A percentile compares a stretch with the other conserved stretches of the same genome.
phyloP scores from a whole-genome alignment of 2,888 invertebrate genomes.

The Torymus tubicola region DNA sequence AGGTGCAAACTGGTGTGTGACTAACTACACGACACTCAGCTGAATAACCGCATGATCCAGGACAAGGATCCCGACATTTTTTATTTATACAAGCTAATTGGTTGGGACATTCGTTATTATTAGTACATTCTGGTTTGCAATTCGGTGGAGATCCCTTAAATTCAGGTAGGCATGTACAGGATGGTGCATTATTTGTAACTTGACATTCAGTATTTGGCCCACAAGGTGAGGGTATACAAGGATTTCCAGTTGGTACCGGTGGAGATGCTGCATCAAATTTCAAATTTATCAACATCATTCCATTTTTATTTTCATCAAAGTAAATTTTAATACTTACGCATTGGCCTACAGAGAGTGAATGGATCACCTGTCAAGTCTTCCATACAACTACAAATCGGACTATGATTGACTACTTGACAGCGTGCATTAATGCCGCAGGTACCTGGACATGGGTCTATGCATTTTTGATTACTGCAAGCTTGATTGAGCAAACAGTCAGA shows the following conservation, averaged over 20 bases:
- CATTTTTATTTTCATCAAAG: background rate
- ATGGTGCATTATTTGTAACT: slow-evolving; percentile 78
- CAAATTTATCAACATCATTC: background rate
- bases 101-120: slow-evolving; percentile 82
- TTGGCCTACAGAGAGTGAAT: slow-evolving; percentile 68
- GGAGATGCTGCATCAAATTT: slow-evolving; percentile 10
- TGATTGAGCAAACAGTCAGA: slow-evolving; percentile 78
- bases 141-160: slow-evolving; percentile 85
- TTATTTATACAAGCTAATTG: slow-evolving; percentile 82
- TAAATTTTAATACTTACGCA: slow-evolving; percentile 55
- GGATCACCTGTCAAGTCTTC: slow-evolving; percentile 78
- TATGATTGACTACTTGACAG: slow-evolving; percentile 79
- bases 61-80: slow-evolving; percentile 84
- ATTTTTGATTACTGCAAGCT: slow-evolving; percentile 80
- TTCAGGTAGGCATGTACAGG: slow-evolving; percentile 83
- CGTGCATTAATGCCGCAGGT: slow-evolving; percentile 78
- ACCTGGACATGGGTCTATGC: slow-evolving; percentile 79
- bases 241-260: slow-evolving; percentile 67
- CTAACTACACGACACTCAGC: slow-evolving; percentile 83
- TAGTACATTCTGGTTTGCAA: slow-evolving; percentile 86
- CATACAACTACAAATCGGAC: slow-evolving; percentile 79
- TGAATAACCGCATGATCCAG: slow-evolving; percentile 85
- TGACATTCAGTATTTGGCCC: slow-evolving; percentile 81
- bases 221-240: slow-evolving; percentile 82
- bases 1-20: slow-evolving; percentile 86